Evolutionary conservation across 1,140 invertebrate genomes (phyloP).

Genomic region (fruit fly (Drosophila melanogaster)): Release_6_plus_ISO1_MT NT_033777.3:8569001-8569500

Average conservation of each 20-base stretch:
- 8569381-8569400: slow-evolving; percentile 50
- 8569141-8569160: slow-evolving; percentile 73
- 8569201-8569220: slow-evolving; percentile 39
- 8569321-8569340: slow-evolving; percentile 29
- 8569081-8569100: neutral
- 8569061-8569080: too few species aligned
- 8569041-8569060: slow-evolving; percentile 5
- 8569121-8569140: slow-evolving; percentile 7
- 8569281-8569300: slow-evolving; percentile 68
- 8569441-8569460: slow-evolving; percentile 16
- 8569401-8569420: slow-evolving; percentile 54
- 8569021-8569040: slow-evolving; percentile 2
- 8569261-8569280: slow-evolving; percentile 49
- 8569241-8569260: slow-evolving; percentile 55
- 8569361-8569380: slow-evolving; percentile 45
- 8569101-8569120: neutral
- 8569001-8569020: neutral
- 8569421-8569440: slow-evolving; percentile 41
- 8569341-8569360: slow-evolving; percentile 21
- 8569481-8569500: slow-evolving; percentile 61
- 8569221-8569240: slow-evolving; percentile 74
- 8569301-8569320: slow-evolving; percentile 68
- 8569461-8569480: slow-evolving; percentile 65
- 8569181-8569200: slow-evolving; percentile 39
- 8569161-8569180: slow-evolving; percentile 73